Base-by-base conservation (phyloP, 2,113 vertebrate genomes). In the Gopherus flavomarginatus region DNA sequence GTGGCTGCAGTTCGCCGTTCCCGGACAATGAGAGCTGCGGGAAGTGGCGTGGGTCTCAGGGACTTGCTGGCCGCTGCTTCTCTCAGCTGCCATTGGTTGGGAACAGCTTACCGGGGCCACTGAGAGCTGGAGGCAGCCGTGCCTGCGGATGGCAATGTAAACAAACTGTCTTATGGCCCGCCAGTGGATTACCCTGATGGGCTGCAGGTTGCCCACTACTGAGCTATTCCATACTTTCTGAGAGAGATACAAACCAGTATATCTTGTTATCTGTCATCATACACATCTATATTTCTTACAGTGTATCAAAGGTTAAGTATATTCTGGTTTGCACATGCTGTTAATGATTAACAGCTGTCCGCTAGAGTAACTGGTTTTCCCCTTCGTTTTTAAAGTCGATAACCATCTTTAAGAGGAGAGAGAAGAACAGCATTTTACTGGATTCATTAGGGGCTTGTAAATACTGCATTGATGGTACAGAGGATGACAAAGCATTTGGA, bases 301-400 rank as follows among this genome's bases (percentile, higher is more conserved):
- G 84, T 42, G 54, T 0, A 1, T 87, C 78, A 72, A 88, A 92
- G 72, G 65, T 84, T 77, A 91, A 75, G 80, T 31, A 54, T 79
- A 84, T 47, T 93, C 59, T 47, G 19, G 80, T 97, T 92, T 94
- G 69, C 29, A 85, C 3, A 7, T 59, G 49, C 16, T 22, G 65
- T 95, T 96, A 96, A 96, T 93, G 86, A 95, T 95, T 97, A 95
- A 94, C 89, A 72, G 26, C 83, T 89, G 81, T 93, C 84, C 89
- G 44, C 44, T 50, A 78, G 72, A 93, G 54, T 72, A 97, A 90
- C 62, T 77, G 90, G 56, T 56, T 95, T 96, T 93, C 42, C 47
- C 86, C 72, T 85, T 47, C 26, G 49, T 94, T 94, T 59, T 84
- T 92, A 89, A 89, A 75, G 72, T 16, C 16, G 47, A 56, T 54